Percentiles rank a stretch among this genome's conserved stretches.
Conservation (phyloP, 2,888 invertebrate genomes). For the Aphidoletes aphidimyza region DNA sequence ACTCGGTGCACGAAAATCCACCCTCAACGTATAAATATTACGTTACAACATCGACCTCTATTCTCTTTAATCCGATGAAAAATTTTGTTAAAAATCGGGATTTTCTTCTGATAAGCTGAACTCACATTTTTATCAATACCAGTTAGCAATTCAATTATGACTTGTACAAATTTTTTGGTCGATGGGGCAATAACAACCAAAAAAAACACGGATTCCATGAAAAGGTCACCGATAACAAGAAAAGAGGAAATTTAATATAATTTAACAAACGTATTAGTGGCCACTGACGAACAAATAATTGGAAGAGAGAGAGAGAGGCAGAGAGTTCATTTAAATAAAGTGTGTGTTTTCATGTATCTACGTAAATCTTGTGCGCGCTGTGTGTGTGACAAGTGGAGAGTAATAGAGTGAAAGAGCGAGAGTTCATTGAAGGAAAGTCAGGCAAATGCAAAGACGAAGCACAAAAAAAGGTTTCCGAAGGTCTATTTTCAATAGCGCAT, state of each 20-base stretch:
- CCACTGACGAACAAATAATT: too few relatives aligned
- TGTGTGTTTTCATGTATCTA: background rate
- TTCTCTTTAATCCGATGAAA: background rate
- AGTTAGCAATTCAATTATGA: conserved; percentile 1
- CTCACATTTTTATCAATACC: background rate
- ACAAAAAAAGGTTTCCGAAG: conserved; percentile 3
- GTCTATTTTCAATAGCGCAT: conserved; percentile 33
- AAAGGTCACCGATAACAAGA: background rate
- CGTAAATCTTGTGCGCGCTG: background rate
- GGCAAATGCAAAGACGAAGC: background rate
- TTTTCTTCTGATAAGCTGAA: background rate
- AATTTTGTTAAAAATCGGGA: background rate
- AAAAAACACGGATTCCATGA: background rate
- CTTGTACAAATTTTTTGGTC: conserved; percentile 42
- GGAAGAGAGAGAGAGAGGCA: background rate
- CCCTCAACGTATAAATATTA: background rate
- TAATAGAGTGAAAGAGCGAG: too few relatives aligned
- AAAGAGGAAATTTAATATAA: conserved; percentile 15
- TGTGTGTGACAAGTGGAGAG: background rate
- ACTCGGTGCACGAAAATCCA: background rate
- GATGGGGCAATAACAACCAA: background rate
- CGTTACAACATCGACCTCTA: background rate
- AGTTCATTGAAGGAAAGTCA: background rate
- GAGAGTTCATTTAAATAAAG: conserved; percentile 42
- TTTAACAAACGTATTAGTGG: background rate